Evolutionary conservation across 2,888 invertebrate genomes (phyloP), one percentile per base, ranked within the genome.

Genomic region (Macaria notata): DNA sequence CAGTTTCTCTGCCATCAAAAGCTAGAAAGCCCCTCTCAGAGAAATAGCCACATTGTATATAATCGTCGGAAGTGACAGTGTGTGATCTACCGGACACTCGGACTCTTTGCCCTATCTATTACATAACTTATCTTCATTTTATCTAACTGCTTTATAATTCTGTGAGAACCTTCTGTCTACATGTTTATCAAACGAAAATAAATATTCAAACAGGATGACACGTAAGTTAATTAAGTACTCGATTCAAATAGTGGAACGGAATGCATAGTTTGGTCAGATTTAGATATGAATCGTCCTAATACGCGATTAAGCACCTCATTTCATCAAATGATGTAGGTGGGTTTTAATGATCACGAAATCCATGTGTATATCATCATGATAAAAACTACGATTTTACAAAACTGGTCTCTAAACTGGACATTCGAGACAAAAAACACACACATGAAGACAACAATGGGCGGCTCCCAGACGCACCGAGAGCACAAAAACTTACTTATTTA

Each of bases 1-100:
- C n/a, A 41, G 46, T 66, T 63, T 63, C 60, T 55, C 58, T 19
- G 33, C 47, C 64, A 56, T 63, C 56, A 55, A 33, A 48, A 1
- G 41, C 41, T 64, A 63, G 68, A 66, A 65, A 66, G 64, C 49
- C 19, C 19, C 56, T 9, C 42, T 7, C 33, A 36, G 4, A 5
- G 41, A 4, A 8, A 4, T 4, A 41, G 33, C 8, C 9, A 41
- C 8, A n/a, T 9, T 4, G n/a, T 4, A 52, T 57, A 53, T 54
- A 55, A 57, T 61, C 55, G 45, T 49, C 65, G 66, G 68, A 66
- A 59, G 63, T 68, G 66, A 61, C 61, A 49, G 62, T 55, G 55
- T 53, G 33, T 51, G 52, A 49, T 33, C 47, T 55, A 59, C 54
- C 52, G 54, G 48, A 46, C 46, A 39, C 42, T 19, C 9, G 41